Conservation (phyloP, 2,888 invertebrate genomes). For the Pediacus dermestoides region DNA sequence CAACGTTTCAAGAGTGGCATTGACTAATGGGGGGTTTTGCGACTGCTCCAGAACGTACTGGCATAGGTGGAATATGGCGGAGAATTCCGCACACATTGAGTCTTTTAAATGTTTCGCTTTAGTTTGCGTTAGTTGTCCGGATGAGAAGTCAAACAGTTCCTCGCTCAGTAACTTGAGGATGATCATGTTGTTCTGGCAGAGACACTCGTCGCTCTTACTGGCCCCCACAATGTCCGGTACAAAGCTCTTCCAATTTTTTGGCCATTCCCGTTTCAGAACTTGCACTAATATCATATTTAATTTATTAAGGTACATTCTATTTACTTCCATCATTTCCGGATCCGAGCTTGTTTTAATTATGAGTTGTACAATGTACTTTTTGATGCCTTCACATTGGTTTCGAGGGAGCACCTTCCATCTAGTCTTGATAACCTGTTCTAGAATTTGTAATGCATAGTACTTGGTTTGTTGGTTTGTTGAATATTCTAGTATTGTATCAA, state of each 20-base stretch:
- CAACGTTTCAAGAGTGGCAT: conserved; percentile 92
- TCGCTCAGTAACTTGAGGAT: conserved; percentile 96
- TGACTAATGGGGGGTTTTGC: conserved; percentile 93
- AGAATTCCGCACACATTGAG: conserved; percentile 99
- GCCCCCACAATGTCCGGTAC: conserved; percentile 99
- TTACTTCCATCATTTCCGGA: conserved; percentile 80
- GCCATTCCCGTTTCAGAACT: conserved; percentile 99
- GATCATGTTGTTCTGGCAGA: conserved; percentile 99
- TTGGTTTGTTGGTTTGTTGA: conserved; percentile 98
- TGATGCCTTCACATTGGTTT: conserved; percentile 99
- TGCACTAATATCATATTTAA: conserved; percentile 98
- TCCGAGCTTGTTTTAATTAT: conserved; percentile 98
- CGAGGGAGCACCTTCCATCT: conserved; percentile 96
- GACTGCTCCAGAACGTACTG: conserved; percentile 98
- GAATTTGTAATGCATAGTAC: conserved; percentile 97
- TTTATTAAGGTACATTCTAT: conserved; percentile 96
- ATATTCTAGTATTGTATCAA: conserved; percentile 97
- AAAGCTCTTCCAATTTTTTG: conserved; percentile 99
- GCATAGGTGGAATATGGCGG: conserved; percentile 96
- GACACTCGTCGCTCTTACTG: conserved; percentile 96
- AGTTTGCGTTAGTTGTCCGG: conserved; percentile 96
- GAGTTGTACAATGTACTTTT: conserved; percentile 97
- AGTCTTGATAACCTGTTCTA: conserved; percentile 98
- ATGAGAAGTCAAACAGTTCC: conserved; percentile 98
- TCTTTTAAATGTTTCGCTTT: conserved; percentile 99